Percentiles rank a stretch among this genome's conserved stretches.
Evolutionary conservation across 2,113 vertebrate species (phyloP).

Genomic region (Pteruthius melanotis): DNA sequence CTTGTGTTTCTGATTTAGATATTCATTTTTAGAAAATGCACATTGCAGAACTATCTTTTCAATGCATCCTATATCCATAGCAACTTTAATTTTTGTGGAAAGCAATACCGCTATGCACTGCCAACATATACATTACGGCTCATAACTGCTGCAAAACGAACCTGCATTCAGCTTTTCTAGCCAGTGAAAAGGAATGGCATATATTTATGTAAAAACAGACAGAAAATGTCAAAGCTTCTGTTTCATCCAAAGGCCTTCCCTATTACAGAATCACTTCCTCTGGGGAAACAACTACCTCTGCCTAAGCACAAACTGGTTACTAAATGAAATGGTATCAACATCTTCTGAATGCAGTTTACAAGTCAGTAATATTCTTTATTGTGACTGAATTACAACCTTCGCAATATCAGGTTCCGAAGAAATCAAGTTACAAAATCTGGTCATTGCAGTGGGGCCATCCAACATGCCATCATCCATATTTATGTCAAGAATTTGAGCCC

Average conservation of each 20-base stretch:
- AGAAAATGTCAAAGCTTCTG: not conserved
- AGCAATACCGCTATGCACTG: not conserved
- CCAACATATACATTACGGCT: not conserved
- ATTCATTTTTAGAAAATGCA: not conserved
- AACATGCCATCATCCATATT: conserved; percentile 99
- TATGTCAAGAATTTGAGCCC: conserved; percentile 93
- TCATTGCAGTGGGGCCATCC: conserved; percentile 88
- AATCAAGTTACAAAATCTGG: conserved; percentile 89
- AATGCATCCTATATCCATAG: not conserved
- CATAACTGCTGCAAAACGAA: not conserved
- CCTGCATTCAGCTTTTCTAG: not conserved
- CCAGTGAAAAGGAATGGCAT: not conserved
- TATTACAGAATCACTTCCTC: not conserved
- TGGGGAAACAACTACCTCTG: not conserved
- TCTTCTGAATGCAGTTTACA: not conserved
- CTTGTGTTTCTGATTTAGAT: not conserved
- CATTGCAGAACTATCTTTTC: not conserved
- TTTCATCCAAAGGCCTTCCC: not conserved
- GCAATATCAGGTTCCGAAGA: conserved; percentile 93
- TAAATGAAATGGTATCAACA: not conserved
- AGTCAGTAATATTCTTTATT: not conserved
- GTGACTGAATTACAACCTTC: conserved; percentile 73
- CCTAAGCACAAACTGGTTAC: not conserved
- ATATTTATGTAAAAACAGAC: not conserved
- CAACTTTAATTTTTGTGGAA: not conserved